Evolutionary conservation across 2,888 invertebrate genomes (phyloP).

Genomic region (Amaurobius ferox): DNA sequence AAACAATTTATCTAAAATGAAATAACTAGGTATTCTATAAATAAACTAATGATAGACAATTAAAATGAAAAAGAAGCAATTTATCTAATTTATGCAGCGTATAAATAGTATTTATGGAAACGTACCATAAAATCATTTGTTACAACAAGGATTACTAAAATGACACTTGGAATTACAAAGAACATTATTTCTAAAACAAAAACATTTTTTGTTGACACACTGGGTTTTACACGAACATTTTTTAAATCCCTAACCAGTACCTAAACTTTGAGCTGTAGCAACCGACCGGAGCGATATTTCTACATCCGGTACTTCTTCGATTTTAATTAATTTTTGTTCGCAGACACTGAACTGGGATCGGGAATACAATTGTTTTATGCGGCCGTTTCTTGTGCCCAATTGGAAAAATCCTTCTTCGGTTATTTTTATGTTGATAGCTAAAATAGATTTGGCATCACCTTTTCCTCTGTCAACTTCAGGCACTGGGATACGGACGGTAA

Average conservation of each 20-base stretch:
- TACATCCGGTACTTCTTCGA: conserved; percentile 60
- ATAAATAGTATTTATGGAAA: conserved; percentile 54
- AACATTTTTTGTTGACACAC: conserved; percentile 46
- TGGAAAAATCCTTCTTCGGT: too few species aligned
- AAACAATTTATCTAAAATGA: too few species aligned
- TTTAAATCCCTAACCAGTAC: conserved; percentile 45
- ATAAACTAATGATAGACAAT: too few species aligned
- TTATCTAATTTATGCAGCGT: conserved; percentile 56
- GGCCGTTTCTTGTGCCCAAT: too few species aligned
- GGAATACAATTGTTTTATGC: conserved; percentile 54
- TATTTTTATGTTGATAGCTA: conserved; percentile 58
- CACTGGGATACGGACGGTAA: conserved; percentile 60
- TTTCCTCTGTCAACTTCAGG: conserved; percentile 59
- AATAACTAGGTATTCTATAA: too few species aligned
- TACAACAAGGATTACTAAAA: too few species aligned
- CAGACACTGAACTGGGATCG: conserved; percentile 61
- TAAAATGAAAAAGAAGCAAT: conserved; percentile 31
- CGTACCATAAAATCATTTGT: conserved; percentile 50
- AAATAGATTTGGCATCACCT: conserved; percentile 56
- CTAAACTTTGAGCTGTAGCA: conserved; percentile 58
- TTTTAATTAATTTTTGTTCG: conserved; percentile 67
- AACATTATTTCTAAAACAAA: too few species aligned
- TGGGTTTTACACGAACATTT: conserved; percentile 55
- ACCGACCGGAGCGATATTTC: conserved; percentile 50
- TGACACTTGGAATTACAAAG: too few species aligned